A percentile compares a stretch with the other conserved stretches of the same genome.
phyloP scores from a whole-genome alignment of 2,888 invertebrate species.

The Crematogaster levior region DNA sequence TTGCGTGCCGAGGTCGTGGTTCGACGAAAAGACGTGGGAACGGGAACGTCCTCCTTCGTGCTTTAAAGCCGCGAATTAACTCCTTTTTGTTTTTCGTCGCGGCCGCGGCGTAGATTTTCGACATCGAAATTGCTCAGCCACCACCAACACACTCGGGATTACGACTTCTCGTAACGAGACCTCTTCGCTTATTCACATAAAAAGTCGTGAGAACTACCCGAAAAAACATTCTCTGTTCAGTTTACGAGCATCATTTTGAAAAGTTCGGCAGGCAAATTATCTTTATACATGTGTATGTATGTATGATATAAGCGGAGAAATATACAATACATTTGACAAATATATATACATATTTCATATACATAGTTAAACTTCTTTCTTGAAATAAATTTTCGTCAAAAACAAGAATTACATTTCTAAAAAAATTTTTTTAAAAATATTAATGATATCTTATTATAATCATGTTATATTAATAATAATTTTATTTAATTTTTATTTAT shows the following conservation, averaged over 20 bases:
- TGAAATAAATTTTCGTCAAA: not conserved
- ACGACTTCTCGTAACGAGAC: constrained; percentile 59
- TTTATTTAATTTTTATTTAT: too few species aligned
- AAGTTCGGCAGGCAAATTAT: not conserved
- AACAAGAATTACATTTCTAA: not conserved
- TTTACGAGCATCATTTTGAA: not conserved
- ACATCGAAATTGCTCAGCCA: constrained; percentile 66
- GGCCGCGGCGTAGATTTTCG: constrained; percentile 59
- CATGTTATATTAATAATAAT: not conserved
- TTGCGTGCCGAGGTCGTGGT: constrained; percentile 78
- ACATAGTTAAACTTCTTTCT: not conserved
- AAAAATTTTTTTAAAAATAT: too few species aligned
- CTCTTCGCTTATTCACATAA: constrained; percentile 56
- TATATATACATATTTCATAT: not conserved
- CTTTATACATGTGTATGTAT: not conserved
- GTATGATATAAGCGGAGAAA: not conserved
- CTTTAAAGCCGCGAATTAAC: constrained; percentile 78
- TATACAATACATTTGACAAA: not conserved
- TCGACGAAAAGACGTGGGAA: constrained; percentile 76
- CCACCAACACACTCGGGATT: constrained; percentile 46
- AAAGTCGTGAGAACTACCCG: constrained; percentile 33
- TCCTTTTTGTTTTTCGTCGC: constrained; percentile 71
- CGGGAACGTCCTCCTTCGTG: constrained; percentile 73
- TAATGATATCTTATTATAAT: too few species aligned
- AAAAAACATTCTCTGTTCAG: constrained; percentile 5